Evolutionary conservation across 2,888 invertebrate species (phyloP), one percentile per base, ranked within the genome.

Genomic region (Caenorhabditis wallacei): DNA sequence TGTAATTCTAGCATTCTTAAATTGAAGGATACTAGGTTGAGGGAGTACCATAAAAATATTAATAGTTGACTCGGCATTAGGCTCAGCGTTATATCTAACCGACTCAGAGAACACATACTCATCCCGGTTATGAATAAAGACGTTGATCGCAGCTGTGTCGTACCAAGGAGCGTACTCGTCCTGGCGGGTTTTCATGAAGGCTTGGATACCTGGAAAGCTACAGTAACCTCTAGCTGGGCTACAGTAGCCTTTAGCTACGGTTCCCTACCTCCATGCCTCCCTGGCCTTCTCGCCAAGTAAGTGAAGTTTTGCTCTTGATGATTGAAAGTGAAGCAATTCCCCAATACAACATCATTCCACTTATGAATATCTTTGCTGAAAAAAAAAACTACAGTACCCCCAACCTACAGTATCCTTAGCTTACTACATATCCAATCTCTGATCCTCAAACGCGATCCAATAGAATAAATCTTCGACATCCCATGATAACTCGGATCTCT

Each of bases 261-360:
- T 4, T 35, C 10, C 35, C 16, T 20, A 87, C 88, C 87, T 56
- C 86, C 86, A 40, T 75, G 69, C 26, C 40, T 51, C 20, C 88
- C 86, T 0, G 84, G 46, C 20, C 68, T 61, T 57, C 88, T 74
- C 35, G 72, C 51, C 11, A 56, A 18, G 35, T 86, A 88, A 0
- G 69, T 71, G 10, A 80, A 74, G 5, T 79, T 74, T 7, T 56
- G 53, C 20, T 86, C 70, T 0, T 37, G 53, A 51, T 87, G 85
- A 43, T 88, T 88, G 79, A 88, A 88, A 2, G 88, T 87, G 68
- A 86, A 88, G 43, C 88, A 88, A 24, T 86, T 87, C 0, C 88
- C 88, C 40, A 87, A 53, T 11, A 87, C 83, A 0, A 84, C 85
- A 56, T 86, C 86, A 59, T 88, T 85, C 86, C 86, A 87, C 56